Percentiles rank a stretch among this genome's conserved stretches.
Evolutionary conservation across 2,113 vertebrate species (phyloP).

Genomic region (Herpetotheres cachinnans): DNA sequence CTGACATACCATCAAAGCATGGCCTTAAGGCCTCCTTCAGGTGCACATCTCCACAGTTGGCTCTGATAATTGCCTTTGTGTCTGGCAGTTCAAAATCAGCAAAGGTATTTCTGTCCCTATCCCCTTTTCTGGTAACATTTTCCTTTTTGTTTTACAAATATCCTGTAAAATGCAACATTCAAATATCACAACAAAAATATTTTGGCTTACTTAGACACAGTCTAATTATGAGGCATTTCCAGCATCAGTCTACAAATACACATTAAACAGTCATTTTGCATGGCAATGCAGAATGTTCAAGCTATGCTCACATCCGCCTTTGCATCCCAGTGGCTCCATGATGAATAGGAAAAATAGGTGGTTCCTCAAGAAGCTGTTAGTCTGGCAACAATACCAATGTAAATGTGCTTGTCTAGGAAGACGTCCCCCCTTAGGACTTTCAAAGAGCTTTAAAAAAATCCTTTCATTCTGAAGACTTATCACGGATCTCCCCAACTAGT

Average conservation of each 20-base stretch:
- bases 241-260: neutral
- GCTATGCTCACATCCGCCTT: neutral
- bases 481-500: neutral
- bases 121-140: neutral
- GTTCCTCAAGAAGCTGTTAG: neutral
- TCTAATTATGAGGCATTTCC: neutral
- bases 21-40: neutral
- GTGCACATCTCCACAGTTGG: neutral
- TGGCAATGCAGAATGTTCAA: neutral
- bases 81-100: constrained; percentile 30
- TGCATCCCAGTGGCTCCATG: neutral
- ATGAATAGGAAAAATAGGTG: constrained; percentile 1
- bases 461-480: neutral
- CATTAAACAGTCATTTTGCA: neutral
- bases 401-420: neutral
- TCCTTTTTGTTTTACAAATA: neutral
- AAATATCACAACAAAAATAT: neutral
- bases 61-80: constrained; percentile 36
- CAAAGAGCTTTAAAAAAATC: neutral
- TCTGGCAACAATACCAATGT: neutral
- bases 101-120: neutral
- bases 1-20: neutral
- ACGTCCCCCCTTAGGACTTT: neutral
- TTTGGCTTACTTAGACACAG: neutral
- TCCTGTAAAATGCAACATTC: neutral